Evolutionary conservation across 2,797 vertebrate genomes (phyloP).

Genomic region (Peromyscus melanophrys): DNA sequence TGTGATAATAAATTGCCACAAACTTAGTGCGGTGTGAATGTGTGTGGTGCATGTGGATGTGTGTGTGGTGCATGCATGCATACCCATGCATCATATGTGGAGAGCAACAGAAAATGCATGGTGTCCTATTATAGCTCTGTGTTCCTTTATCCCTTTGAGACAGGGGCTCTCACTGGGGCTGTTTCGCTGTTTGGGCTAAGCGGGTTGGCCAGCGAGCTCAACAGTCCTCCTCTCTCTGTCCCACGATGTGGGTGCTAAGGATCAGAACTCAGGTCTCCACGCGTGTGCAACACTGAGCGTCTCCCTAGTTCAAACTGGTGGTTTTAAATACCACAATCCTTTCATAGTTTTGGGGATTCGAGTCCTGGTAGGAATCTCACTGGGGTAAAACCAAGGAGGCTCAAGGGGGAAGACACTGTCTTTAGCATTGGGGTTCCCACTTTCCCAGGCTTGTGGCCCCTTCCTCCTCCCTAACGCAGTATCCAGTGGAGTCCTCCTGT

Average conservation of each 20-base stretch:
- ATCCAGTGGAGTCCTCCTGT: not conserved
- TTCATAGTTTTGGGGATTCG: not conserved
- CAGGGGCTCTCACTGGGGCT: not conserved
- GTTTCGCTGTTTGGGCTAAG: not conserved
- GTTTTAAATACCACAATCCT: not conserved
- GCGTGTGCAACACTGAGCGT: not conserved
- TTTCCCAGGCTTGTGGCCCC: not conserved
- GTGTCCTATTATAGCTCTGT: not conserved
- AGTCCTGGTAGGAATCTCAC: not conserved
- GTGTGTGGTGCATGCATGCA: not conserved
- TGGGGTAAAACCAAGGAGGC: not conserved
- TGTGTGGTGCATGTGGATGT: not conserved
- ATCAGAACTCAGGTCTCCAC: not conserved
- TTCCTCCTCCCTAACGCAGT: not conserved
- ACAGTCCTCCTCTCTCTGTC: not conserved
- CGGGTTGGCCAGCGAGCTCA: not conserved
- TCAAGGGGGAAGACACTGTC: not conserved
- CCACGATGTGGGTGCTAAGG: too few relatives aligned
- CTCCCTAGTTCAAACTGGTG: not conserved
- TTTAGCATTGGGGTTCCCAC: not conserved
- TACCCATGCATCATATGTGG: not conserved
- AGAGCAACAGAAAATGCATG: too few relatives aligned
- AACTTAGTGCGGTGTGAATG: not conserved
- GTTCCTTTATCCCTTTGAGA: not conserved
- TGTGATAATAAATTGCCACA: not conserved